These are phyloP conservation scores for Styela clava DNA, from an alignment of 23 tunicate species.

Conservation along the genomic window DNA sequence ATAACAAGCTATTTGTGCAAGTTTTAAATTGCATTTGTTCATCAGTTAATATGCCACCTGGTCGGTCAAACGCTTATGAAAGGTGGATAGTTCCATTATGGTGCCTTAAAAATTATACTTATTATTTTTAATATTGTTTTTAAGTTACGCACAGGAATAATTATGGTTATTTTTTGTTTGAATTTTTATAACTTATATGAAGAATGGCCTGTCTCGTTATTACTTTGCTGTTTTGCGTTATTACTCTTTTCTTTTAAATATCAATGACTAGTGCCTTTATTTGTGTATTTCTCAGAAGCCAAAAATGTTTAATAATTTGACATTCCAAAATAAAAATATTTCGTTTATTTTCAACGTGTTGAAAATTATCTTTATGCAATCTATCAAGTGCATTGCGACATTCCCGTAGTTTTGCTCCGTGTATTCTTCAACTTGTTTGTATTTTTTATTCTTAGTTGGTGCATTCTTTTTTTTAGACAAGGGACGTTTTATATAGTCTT, in stretches of 20 bases:
- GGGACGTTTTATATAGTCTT: background rate
- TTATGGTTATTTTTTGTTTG: background rate
- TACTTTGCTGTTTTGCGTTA: background rate
- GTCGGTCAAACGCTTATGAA: background rate
- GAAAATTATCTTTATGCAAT: background rate
- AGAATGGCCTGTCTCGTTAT: background rate
- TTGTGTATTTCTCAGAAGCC: background rate
- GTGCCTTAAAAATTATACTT: background rate
- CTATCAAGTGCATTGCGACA: background rate
- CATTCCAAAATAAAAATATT: background rate
- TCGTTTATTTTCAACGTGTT: background rate
- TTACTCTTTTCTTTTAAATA: too few relatives aligned
- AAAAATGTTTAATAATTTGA: background rate
- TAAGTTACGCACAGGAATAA: background rate
- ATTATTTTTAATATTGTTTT: background rate
- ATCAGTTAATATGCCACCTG: background rate
- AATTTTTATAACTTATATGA: too few relatives aligned
- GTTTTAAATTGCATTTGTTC: too few relatives aligned
- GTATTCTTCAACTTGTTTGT: background rate
- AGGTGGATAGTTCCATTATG: background rate
- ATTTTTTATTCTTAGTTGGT: background rate
- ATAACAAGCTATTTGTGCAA: too few relatives aligned
- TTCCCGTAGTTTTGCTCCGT: background rate
- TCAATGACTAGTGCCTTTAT: background rate
- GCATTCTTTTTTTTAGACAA: background rate